Percentiles rank a stretch among this genome's conserved stretches.
Evolutionary conservation across 2,888 invertebrate species (phyloP).

Genomic region (Melinaea menophilus): DNA sequence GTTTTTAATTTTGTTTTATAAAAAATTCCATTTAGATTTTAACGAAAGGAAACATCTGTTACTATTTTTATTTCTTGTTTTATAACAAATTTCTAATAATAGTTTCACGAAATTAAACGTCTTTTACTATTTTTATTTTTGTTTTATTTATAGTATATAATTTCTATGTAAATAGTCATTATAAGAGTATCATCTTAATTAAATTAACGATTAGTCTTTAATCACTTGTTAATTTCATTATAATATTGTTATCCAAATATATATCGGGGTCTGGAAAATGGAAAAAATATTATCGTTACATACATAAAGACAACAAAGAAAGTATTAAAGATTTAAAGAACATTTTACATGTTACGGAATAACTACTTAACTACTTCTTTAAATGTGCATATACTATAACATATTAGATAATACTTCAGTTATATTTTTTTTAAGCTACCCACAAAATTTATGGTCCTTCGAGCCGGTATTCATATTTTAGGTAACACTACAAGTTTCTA

Average conservation of each 20-base stretch:
- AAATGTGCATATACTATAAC: too few relatives aligned
- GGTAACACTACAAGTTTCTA: too few relatives aligned
- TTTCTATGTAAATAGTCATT: constrained; percentile 30
- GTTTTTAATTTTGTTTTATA: too few relatives aligned
- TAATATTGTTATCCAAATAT: constrained; percentile 41
- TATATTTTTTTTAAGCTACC: too few relatives aligned
- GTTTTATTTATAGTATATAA: constrained; percentile 63
- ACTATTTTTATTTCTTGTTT: neutral
- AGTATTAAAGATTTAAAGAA: too few relatives aligned
- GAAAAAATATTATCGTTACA: neutral
- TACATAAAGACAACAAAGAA: neutral
- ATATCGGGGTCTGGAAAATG: neutral
- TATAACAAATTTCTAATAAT: too few relatives aligned
- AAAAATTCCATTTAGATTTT: too few relatives aligned
- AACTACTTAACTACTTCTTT: too few relatives aligned
- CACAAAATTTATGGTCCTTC: too few relatives aligned
- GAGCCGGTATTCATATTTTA: too few relatives aligned
- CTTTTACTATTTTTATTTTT: constrained; percentile 72
- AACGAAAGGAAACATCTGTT: neutral
- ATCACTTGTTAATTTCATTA: constrained; percentile 57
- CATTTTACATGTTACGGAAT: too few relatives aligned
- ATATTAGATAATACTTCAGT: too few relatives aligned
- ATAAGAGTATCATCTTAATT: constrained; percentile 56
- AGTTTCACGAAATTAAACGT: constrained; percentile 48
- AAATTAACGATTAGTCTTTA: constrained; percentile 57